A percentile compares a stretch with the other conserved stretches of the same genome.
Evolutionary conservation across 1,140 invertebrate species (phyloP).

Genomic region (Paramacrobiotus metropolitanus): DNA sequence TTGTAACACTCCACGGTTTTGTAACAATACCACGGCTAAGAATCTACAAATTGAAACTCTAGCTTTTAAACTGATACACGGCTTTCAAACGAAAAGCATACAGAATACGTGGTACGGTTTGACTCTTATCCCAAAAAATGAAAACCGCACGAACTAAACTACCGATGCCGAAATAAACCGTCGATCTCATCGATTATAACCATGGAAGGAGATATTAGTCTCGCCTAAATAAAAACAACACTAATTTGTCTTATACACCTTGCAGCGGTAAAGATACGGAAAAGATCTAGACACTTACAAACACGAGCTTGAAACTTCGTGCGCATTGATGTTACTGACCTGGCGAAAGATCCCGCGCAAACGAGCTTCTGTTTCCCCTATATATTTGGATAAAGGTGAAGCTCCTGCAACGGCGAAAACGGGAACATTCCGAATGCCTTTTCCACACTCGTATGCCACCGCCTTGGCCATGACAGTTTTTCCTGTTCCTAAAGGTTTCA

Average conservation of each 20-base stretch:
- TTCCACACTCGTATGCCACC: not conserved
- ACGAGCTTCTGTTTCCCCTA: not conserved
- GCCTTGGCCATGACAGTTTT: slow-evolving; percentile 2
- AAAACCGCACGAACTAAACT: no score
- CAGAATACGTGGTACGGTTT: not conserved
- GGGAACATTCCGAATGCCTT: not conserved
- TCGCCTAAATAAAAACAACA: not conserved
- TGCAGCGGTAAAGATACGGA: not conserved
- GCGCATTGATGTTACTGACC: no score
- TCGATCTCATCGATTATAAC: not conserved
- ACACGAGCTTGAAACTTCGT: no score
- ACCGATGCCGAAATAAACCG: not conserved
- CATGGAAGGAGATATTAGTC: not conserved
- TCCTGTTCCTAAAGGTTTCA: not conserved
- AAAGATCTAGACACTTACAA: no score
- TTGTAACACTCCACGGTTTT: no score
- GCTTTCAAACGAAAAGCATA: no score
- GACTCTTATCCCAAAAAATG: no score
- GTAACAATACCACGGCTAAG: no score
- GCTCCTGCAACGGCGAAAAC: not conserved
- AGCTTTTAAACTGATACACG: no score
- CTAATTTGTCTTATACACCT: not conserved
- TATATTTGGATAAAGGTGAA: not conserved
- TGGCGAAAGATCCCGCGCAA: not conserved
- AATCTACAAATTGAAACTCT: no score